Evolutionary conservation across 1,140 invertebrate species (phyloP), one percentile per base, ranked within the genome.

Genomic region (Plectus sambesii): DNA sequence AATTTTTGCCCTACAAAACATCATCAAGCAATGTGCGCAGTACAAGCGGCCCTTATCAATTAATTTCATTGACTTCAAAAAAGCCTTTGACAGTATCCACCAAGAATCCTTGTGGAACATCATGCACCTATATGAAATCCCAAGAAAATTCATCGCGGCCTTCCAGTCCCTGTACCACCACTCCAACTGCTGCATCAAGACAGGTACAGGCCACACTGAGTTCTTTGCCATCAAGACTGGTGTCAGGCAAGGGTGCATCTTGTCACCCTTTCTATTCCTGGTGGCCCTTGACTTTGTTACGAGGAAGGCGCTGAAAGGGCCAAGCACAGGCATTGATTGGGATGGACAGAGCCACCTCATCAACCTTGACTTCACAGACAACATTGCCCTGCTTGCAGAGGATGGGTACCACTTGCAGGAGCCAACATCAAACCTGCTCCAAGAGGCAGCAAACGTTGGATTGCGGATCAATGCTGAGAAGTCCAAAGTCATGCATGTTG

Each of bases 81-180:
- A 50, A 43, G 46, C 53, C 1, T 60, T 59, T 35, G 45, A 59
- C 45, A 56, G 35, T 23, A 27, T 55, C 8, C 23, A 53, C 30
- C 20, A 50, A 20, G 49, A 48, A 19, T 39, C 33, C 12, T 22
- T 59, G 8, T 57, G 42, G 46, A 12, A 45, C 30, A 36, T 54
- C 5, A 22, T 59, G 22, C 20, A 48, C 25, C 27, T 17, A 3
- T 50, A 50, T 47, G 30, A 17, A 12, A 33, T 33, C 17, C 30
- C 30, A 33, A 12, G 12, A 12, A 12, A 17, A 33, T 33, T 12
- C 30, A 17, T 33, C 30, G 17, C 12, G 12, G 17, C 17, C 12
- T 33, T 33, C 17, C 30, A 17, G 12, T 12, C 12, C 30, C 30
- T 33, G 12, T 33, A 33, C 17, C 12, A 12, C 30, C 12, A 33